phyloP scores from a whole-genome alignment of 2,888 invertebrate genomes.

The Microctonus aethiopoides region DNA sequence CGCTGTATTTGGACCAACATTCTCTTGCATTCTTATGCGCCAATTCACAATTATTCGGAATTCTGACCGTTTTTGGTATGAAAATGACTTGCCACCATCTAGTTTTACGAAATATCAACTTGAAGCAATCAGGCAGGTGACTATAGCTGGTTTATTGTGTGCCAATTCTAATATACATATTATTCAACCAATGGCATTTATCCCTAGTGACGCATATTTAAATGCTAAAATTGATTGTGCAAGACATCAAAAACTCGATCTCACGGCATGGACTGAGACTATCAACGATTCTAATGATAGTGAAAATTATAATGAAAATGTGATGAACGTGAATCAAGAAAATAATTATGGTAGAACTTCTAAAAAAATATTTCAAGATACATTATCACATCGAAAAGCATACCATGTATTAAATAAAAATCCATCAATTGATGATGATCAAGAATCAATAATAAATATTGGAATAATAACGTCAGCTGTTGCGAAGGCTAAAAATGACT shows the following conservation, averaged over 20 bases:
- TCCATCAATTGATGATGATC: neutral
- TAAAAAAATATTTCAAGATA: neutral
- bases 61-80: conserved; percentile 95
- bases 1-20: conserved; percentile 87
- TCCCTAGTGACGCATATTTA: conserved; percentile 86
- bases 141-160: conserved; percentile 83
- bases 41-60: conserved; percentile 86
- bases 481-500: conserved; percentile 81
- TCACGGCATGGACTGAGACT: conserved; percentile 79
- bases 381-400: neutral
- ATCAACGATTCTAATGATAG: conserved; percentile 14
- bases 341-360: neutral
- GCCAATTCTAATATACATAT: conserved; percentile 76
- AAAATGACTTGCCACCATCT: conserved; percentile 92
- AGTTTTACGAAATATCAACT: conserved; percentile 82
- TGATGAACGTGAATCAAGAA: neutral
- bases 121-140: conserved; percentile 82
- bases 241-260: conserved; percentile 76
- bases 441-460: conserved; percentile 69
- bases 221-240: conserved; percentile 79
- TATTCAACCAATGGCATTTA: conserved; percentile 88
- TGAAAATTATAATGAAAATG: neutral
- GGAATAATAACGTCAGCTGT: conserved; percentile 81
- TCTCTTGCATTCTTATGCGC: conserved; percentile 85
- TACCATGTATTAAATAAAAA: neutral